phyloP scores from a whole-genome alignment of 2,797 vertebrate species.

The Acanthis flammea region DNA sequence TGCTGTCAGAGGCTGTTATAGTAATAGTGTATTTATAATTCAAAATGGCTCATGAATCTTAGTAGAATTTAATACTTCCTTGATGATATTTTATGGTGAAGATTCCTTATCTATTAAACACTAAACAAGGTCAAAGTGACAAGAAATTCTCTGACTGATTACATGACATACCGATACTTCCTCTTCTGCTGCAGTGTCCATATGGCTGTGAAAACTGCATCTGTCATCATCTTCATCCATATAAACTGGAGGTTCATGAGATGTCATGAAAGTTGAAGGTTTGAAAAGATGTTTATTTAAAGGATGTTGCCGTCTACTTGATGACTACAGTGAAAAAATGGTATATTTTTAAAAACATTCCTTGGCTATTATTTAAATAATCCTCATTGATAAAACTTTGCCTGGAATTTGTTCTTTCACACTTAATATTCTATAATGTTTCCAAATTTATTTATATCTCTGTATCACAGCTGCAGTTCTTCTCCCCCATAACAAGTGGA shows the following conservation, averaged over 20 bases:
- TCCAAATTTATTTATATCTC: background rate
- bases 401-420: background rate
- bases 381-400: background rate
- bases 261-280: slow-evolving; percentile 97
- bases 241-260: slow-evolving; percentile 96
- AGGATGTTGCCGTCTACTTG: slow-evolving; percentile 93
- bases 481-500: background rate
- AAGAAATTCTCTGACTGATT: background rate
- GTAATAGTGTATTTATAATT: background rate
- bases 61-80: background rate
- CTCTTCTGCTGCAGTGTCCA: slow-evolving; percentile 85
- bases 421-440: background rate
- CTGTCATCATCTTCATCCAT: slow-evolving; percentile 98
- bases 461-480: background rate
- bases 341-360: slow-evolving; percentile 45
- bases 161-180: slow-evolving; percentile 83
- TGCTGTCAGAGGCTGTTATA: background rate
- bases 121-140: background rate
- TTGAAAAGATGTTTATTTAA: slow-evolving; percentile 98
- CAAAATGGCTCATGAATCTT: background rate
- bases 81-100: background rate
- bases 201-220: slow-evolving; percentile 83
- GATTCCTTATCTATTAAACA: background rate
- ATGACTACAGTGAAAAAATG: slow-evolving; percentile 80
- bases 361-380: background rate